A percentile compares a stretch with the other conserved stretches of the same genome.
Evolutionary conservation across 2,797 vertebrate genomes (phyloP).

Genomic region (Fistularia tabacaria): DNA sequence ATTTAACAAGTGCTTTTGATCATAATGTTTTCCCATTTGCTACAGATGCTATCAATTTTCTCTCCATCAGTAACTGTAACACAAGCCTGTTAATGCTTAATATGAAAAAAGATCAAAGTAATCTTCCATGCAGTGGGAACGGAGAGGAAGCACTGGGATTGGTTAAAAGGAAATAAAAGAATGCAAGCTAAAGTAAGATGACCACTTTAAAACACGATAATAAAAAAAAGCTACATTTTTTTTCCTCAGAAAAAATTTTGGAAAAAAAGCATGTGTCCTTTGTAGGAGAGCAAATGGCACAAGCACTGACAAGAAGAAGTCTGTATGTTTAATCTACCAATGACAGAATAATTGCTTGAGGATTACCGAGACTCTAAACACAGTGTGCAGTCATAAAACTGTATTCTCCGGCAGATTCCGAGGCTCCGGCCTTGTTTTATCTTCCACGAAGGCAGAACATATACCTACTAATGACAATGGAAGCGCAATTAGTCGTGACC

Average conservation of each 20-base stretch:
- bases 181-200: constrained; percentile 68
- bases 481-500: constrained; percentile 9
- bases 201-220: constrained; percentile 40
- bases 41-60: constrained; percentile 88
- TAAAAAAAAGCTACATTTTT: constrained; percentile 21
- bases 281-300: constrained; percentile 28
- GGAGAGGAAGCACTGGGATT: constrained; percentile 80
- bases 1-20: constrained; percentile 84
- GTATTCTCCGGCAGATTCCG: constrained; percentile 23
- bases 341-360: constrained; percentile 47
- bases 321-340: constrained; percentile 43
- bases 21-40: constrained; percentile 76
- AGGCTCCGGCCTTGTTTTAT: constrained; percentile 5
- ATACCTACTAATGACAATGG: constrained; percentile 1
- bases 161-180: constrained; percentile 73
- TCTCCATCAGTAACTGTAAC: constrained; percentile 71
- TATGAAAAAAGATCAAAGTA: constrained; percentile 87
- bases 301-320: constrained; percentile 53
- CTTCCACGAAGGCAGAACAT: not conserved
- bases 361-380: constrained; percentile 38
- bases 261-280: constrained; percentile 19
- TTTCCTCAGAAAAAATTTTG: constrained; percentile 5
- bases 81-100: constrained; percentile 91
- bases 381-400: constrained; percentile 25
- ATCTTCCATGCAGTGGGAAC: constrained; percentile 77